Evolutionary conservation across 1,140 invertebrate species (phyloP).

Genomic region (Tetramorium alpestre): DNA sequence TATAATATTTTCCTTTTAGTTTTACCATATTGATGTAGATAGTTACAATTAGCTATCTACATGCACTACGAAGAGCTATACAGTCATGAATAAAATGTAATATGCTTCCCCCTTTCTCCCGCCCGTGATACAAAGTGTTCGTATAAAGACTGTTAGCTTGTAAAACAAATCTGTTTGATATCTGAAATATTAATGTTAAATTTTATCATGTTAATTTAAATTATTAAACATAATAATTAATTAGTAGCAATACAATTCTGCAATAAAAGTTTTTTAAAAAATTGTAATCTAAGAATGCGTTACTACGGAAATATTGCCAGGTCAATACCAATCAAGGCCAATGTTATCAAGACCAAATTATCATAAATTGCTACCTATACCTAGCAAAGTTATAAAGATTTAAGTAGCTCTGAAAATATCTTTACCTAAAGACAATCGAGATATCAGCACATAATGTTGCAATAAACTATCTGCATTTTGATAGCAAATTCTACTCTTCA

Average conservation of each 20-base stretch:
- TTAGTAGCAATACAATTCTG: not conserved
- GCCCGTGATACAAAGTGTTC: no score
- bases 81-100: not conserved
- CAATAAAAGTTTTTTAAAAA: not conserved
- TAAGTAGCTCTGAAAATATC: not conserved
- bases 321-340: not conserved
- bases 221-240: not conserved
- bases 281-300: not conserved
- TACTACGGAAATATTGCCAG: not conserved
- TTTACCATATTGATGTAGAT: not conserved
- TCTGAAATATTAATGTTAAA: not conserved
- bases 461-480: not conserved
- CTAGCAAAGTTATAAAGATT: not conserved
- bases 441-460: not conserved
- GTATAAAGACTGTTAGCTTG: not conserved
- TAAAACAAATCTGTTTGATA: not conserved
- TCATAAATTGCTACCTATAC: not conserved
- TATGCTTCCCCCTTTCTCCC: no score
- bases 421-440: not conserved
- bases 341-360: not conserved
- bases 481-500: not conserved
- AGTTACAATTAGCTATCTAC: not conserved
- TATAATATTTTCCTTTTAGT: not conserved
- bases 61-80: not conserved
- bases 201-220: not conserved